A percentile compares a stretch with the other conserved stretches of the same genome.
Conservation (phyloP, 2,113 vertebrate genomes). For the Charina bottae region DNA sequence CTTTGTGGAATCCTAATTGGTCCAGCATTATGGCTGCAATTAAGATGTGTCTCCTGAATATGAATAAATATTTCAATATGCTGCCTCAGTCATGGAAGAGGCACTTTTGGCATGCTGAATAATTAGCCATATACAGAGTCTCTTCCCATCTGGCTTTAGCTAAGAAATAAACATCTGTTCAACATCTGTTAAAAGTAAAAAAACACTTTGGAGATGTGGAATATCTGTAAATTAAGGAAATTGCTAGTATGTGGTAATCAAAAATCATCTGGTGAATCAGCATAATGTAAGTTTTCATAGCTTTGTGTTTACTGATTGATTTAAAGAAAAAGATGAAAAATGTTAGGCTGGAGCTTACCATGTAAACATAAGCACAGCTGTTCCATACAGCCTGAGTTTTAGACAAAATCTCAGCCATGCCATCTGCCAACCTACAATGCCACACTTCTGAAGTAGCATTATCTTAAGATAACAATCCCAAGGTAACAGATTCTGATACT, state of each 20-base stretch:
- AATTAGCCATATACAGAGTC: slow-evolving; percentile 25
- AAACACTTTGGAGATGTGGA: slow-evolving; percentile 1
- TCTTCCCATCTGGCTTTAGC: slow-evolving; percentile 26
- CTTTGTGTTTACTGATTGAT: slow-evolving; percentile 14
- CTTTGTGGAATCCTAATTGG: background rate
- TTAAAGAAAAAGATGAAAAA: slow-evolving; percentile 22
- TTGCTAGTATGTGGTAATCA: slow-evolving; percentile 22
- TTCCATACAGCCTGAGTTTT: background rate
- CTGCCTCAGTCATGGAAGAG: slow-evolving; percentile 18
- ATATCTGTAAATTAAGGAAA: slow-evolving; percentile 35
- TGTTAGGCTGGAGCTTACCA: background rate
- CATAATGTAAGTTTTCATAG: slow-evolving; percentile 33
- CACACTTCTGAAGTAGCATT: background rate
- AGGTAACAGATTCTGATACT: background rate
- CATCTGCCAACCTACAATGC: background rate
- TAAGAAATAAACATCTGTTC: slow-evolving; percentile 32
- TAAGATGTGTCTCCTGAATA: slow-evolving; percentile 9
- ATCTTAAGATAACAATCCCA: background rate
- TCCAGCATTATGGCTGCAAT: background rate
- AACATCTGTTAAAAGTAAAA: slow-evolving; percentile 38
- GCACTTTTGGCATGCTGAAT: slow-evolving; percentile 16
- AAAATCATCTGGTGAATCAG: slow-evolving; percentile 34
- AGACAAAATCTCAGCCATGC: background rate
- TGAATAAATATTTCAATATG: slow-evolving; percentile 26
- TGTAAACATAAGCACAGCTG: slow-evolving; percentile 40